A percentile compares a stretch with the other conserved stretches of the same genome.
Evolutionary conservation across 2,888 invertebrate genomes (phyloP).

Genomic region (Hedychridium roseum): DNA sequence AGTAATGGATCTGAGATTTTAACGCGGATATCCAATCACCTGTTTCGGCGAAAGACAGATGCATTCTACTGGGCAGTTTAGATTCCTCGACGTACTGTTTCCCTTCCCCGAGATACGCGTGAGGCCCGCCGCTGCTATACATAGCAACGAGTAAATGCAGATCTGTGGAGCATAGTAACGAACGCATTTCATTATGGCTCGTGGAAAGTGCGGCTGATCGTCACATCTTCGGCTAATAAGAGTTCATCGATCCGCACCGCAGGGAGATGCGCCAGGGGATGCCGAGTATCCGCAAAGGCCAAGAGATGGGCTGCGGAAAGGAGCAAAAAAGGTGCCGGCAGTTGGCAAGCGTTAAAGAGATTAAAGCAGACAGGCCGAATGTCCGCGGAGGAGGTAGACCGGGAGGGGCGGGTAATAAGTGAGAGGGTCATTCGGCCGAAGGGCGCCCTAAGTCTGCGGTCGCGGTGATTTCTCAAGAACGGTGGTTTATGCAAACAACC

Average conservation of each 20-base stretch:
- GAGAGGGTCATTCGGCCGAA: too few species aligned
- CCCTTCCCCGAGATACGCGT: conserved; percentile 44
- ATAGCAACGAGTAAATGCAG: conserved; percentile 51
- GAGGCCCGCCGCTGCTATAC: conserved; percentile 46
- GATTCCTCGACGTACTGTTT: conserved; percentile 42
- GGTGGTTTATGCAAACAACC: too few species aligned
- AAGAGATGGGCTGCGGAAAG: neutral
- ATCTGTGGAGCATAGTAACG: conserved; percentile 42
- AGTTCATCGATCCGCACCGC: neutral
- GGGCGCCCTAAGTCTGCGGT: too few species aligned
- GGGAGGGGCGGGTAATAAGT: too few species aligned
- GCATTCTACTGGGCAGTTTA: conserved; percentile 81
- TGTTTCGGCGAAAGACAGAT: conserved; percentile 87
- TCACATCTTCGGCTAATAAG: too few species aligned
- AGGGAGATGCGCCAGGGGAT: neutral
- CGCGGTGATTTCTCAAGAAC: too few species aligned
- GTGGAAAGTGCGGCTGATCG: too few species aligned
- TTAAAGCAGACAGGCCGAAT: conserved; percentile 2
- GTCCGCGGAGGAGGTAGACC: too few species aligned
- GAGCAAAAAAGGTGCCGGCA: neutral
- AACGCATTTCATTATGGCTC: too few species aligned
- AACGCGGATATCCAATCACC: conserved; percentile 66
- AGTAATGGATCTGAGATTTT: neutral
- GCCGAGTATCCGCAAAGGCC: neutral
- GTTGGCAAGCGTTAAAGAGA: conserved; percentile 1